Evolutionary conservation across 2,797 vertebrate genomes (phyloP).

Genomic region (Allobates femoralis): DNA sequence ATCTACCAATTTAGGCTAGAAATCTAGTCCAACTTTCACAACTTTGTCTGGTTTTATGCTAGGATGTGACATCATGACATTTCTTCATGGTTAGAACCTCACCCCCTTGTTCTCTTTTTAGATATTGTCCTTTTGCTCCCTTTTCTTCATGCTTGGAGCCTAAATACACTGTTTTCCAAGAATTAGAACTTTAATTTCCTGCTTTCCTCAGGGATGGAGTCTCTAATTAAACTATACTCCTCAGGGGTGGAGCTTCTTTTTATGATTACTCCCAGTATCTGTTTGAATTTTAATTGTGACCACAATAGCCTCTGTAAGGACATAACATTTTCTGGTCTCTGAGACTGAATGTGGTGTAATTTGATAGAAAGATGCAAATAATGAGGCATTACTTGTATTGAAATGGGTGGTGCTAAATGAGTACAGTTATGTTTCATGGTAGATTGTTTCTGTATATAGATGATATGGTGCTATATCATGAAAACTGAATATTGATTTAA

Average conservation of each 20-base stretch:
- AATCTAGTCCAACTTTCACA: too few relatives aligned
- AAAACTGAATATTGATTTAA: not conserved
- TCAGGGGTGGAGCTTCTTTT: not conserved
- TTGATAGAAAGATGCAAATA: not conserved
- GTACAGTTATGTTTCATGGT: not conserved
- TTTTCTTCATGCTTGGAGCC: not conserved
- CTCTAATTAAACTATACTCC: not conserved
- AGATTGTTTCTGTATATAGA: too few relatives aligned
- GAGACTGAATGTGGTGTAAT: not conserved
- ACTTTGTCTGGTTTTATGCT: not conserved
- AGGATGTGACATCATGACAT: not conserved
- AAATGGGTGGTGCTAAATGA: not conserved
- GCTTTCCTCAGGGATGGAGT: not conserved
- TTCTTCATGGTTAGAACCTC: not conserved
- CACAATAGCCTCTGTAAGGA: not conserved
- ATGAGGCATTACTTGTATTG: not conserved
- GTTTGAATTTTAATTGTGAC: not conserved
- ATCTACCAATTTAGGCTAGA: too few relatives aligned
- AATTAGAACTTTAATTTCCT: not conserved
- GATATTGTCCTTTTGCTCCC: not conserved
- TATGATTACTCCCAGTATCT: not conserved
- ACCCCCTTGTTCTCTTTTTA: not conserved
- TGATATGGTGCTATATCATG: not conserved
- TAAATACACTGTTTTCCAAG: not conserved
- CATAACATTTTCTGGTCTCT: not conserved